phyloP scores from a whole-genome alignment of 2,113 vertebrate genomes.

The Corythoichthys intestinalis region DNA sequence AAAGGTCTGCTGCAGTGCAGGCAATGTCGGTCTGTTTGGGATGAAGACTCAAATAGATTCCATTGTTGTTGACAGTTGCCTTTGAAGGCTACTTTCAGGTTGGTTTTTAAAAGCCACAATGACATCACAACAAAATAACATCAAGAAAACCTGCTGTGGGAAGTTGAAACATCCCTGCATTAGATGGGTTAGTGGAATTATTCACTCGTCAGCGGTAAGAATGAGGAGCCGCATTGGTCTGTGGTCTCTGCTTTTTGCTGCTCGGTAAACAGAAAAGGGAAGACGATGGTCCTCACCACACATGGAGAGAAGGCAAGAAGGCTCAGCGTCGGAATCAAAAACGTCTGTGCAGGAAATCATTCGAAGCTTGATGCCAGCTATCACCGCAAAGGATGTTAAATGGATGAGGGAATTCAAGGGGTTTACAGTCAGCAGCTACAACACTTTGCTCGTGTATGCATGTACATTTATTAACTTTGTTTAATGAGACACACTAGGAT shows the following conservation, averaged over 20 bases:
- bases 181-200: constrained; percentile 44
- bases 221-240: constrained; percentile 39
- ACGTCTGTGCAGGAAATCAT: constrained; percentile 48
- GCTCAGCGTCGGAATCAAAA: constrained; percentile 43
- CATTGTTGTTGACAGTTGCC: constrained; percentile 27
- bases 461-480: neutral
- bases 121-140: constrained; percentile 43
- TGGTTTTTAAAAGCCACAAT: constrained; percentile 31
- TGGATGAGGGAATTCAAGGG: neutral
- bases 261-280: constrained; percentile 57
- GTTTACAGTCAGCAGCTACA: neutral
- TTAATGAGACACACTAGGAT: too few relatives aligned
- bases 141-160: constrained; percentile 52
- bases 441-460: neutral
- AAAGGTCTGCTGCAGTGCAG: constrained; percentile 16
- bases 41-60: constrained; percentile 19
- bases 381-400: constrained; percentile 37
- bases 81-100: constrained; percentile 30
- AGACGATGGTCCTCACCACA: constrained; percentile 58
- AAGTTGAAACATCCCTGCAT: constrained; percentile 41
- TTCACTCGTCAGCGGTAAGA: constrained; percentile 54
- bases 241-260: constrained; percentile 56
- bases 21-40: constrained; percentile 17
- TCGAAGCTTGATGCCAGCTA: constrained; percentile 26
- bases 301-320: constrained; percentile 47